Base-by-base conservation (phyloP, 2,797 vertebrate genomes). In the Delichon dasypus region DNA sequence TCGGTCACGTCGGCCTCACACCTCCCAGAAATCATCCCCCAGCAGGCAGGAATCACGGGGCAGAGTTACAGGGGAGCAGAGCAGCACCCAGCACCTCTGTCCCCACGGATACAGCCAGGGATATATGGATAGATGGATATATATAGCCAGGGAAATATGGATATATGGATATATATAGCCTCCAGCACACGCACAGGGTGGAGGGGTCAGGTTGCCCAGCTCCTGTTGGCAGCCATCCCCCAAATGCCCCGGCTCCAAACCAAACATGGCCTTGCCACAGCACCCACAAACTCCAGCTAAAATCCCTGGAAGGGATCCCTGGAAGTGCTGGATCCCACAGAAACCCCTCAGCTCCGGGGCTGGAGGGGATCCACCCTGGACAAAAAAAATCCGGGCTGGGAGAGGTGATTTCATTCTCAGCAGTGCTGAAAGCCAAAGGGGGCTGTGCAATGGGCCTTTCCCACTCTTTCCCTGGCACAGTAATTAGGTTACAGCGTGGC, bases 161-260 rank as follows among this genome's bases (percentile, higher is more conserved):
- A 60, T 61, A 22, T 5, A 54, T 6, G 40, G 64, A 70, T 91
- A 84, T 71, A 77, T 91, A 64, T 64, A 95, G 90, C 74, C 44
- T 36, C 13, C 13, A 74, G 91, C 76, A 50, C 80, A 16, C 2
- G 71, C 64, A 60, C 0, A 4, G 51, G 32, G 36, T 2, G 29
- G 32, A 70, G 38, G 88, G 81, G 47, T 89, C 72, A n/a, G 71
- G 16, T 85, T 92, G 92, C 89, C 87, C 82, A 5, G n/a, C 81
- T 93, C 72, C 78, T 5, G 1, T 3, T 74, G 48, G 32, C 74
- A 79, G 34, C 19, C 57, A 10, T 16, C 48, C 55, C 61, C 47
- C 23, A 86, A 17, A 2, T 3, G 9, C 18, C 64, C 20, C 18
- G 2, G 67, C 71, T 90, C 64, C 85, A 5, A 7, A 16, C 40